These are phyloP conservation scores for Erebia ligea DNA, from an alignment of 2,888 invertebrate genomes.

Conservation along the genomic window DNA sequence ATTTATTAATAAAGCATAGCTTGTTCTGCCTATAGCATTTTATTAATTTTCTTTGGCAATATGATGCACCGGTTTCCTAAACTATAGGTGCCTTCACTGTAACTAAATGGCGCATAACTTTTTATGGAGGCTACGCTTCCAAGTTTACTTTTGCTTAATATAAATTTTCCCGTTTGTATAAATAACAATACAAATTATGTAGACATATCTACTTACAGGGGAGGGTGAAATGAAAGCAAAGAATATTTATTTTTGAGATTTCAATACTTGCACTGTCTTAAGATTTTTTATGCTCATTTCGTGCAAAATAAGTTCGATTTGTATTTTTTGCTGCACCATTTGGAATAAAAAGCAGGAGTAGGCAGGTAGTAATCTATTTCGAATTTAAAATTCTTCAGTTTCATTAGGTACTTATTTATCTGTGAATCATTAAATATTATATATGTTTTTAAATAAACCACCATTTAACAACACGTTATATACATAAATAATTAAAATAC, in stretches of 20 bases:
- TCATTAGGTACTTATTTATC: neutral
- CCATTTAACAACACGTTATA: conserved; percentile 6
- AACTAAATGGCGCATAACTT: conserved; percentile 74
- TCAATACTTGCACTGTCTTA: neutral
- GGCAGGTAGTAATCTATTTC: too few species aligned
- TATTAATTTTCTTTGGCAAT: conserved; percentile 77
- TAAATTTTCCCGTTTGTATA: conserved; percentile 28
- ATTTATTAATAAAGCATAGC: conserved; percentile 27
- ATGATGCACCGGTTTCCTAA: conserved; percentile 74
- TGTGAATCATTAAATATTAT: neutral
- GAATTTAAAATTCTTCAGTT: neutral
- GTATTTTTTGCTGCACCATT: too few species aligned
- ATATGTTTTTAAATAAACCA: neutral
- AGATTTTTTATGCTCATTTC: neutral
- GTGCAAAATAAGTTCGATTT: too few species aligned
- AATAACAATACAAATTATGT: conserved; percentile 10
- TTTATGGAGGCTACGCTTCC: conserved; percentile 71
- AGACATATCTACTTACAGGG: neutral
- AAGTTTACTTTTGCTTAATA: conserved; percentile 46
- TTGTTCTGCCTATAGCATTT: conserved; percentile 56
- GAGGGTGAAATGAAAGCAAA: neutral
- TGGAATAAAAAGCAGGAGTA: too few species aligned
- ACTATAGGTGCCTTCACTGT: conserved; percentile 67
- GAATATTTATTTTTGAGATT: neutral
- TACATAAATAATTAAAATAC: conserved; percentile 9